Conservation (phyloP, 2,113 vertebrate genomes). For the Cephalophus harveyi region DNA sequence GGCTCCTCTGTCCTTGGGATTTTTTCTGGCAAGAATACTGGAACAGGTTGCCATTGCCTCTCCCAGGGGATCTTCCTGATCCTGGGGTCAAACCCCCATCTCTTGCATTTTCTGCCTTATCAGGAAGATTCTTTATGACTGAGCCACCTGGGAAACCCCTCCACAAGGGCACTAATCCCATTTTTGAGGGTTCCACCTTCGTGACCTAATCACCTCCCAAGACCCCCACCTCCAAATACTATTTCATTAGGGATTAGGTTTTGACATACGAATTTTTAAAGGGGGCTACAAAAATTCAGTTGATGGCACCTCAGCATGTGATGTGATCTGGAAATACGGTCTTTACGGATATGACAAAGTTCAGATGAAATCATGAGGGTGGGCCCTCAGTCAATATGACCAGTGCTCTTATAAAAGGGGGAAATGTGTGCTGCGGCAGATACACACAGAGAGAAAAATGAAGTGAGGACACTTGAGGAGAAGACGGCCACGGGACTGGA, state of each 20-base stretch:
- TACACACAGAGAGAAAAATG: not conserved
- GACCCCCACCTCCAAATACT: not conserved
- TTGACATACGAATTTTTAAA: not conserved
- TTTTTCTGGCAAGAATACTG: not conserved
- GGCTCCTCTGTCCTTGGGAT: not conserved
- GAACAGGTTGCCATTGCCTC: not conserved
- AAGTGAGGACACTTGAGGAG: not conserved
- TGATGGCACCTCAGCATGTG: not conserved
- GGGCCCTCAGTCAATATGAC: not conserved
- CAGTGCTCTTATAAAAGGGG: not conserved
- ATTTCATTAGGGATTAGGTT: not conserved
- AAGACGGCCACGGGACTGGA: not conserved
- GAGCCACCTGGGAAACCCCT: not conserved
- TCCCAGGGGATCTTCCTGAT: not conserved
- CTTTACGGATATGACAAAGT: not conserved
- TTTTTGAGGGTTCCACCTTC: not conserved
- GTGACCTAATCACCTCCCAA: not conserved
- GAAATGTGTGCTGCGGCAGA: not conserved
- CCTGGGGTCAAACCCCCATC: not conserved
- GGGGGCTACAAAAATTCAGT: not conserved
- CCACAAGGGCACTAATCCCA: not conserved
- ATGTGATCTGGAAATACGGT: not conserved
- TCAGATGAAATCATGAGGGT: not conserved
- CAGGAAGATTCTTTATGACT: not conserved
- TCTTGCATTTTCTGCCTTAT: not conserved